Base-by-base conservation (phyloP, 2,113 vertebrate genomes). In the Neodontobutis hainanensis region DNA sequence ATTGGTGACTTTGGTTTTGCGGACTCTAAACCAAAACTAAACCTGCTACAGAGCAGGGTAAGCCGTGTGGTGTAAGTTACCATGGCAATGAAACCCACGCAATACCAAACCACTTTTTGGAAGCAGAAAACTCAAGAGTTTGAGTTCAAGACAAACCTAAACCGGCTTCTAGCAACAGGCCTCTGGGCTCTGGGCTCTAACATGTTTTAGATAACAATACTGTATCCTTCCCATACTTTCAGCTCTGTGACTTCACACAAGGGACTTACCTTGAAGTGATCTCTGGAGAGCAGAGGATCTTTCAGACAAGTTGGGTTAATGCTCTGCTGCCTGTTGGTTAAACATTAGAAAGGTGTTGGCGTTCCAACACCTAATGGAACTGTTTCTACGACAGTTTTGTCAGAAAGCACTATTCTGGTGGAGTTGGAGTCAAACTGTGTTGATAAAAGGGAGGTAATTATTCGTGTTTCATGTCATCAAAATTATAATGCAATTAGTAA, bases 401-500 rank as follows among this genome's bases (percentile, higher is more conserved):
- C 6, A 5, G 27, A 35, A 53, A 35, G 51, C 11, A 14, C 32
- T 53, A 35, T 6, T 11, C 40, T 27, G 19, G 19, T 67, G 66
- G 70, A 79, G 65, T 73, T 35, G 42, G n/a, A n/a, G n/a, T 27
- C 19, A 27, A 27, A 27, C 19, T 27, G 19, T 27, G 19, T 27
- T 27, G 3, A 27, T 27, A 27, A 27, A 27, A 27, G 19, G 19
- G 19, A 27, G 3, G 19, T 27, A 27, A 27, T 27, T 27, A 27
- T 27, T 27, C 1, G 19, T 27, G 19, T 27, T 27, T 3, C 19
- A 27, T 27, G 19, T 27, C 3, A 27, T 27, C 19, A 27, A 27
- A 27, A 27, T 27, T 27, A 27, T 27, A 2, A 27, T 27, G 19
- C 19, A 3, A 3, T 27, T 27, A 27, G 1, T 27, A 27, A 27